A percentile compares a stretch with the other conserved stretches of the same genome.
These are phyloP conservation scores for Antheraea mylitta DNA, from an alignment of 1,140 invertebrate genomes.

Conservation along the genomic window DNA sequence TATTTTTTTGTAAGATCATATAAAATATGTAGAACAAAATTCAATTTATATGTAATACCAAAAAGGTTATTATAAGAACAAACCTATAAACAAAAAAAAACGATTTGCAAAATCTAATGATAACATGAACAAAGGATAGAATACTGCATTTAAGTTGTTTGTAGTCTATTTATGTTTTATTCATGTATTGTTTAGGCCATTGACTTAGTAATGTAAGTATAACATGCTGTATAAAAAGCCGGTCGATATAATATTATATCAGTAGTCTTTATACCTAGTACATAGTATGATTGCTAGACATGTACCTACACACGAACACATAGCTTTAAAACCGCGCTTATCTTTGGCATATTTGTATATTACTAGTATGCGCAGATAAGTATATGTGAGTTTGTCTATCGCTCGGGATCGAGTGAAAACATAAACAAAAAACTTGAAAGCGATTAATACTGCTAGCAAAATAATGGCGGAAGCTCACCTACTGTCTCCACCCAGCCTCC, in stretches of 20 bases:
- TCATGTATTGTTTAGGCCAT: conserved; percentile 12
- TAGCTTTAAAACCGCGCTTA: conserved; percentile 16
- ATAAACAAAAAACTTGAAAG: conserved; percentile 47
- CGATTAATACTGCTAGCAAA: conserved; percentile 43
- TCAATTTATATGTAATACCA: too few species aligned
- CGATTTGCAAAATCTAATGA: background rate
- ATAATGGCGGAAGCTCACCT: conserved; percentile 64
- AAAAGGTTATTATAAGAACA: background rate
- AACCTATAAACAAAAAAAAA: background rate
- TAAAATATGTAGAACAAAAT: too few species aligned
- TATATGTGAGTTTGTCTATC: conserved; percentile 14
- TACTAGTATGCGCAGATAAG: conserved; percentile 7
- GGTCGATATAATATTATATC: conserved; percentile 2
- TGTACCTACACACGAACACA: background rate
- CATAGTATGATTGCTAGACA: background rate
- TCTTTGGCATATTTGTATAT: conserved; percentile 25
- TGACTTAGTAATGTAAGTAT: conserved; percentile 4
- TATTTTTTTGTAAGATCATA: too few species aligned
- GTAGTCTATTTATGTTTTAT: conserved; percentile 7
- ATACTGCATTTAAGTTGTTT: background rate
- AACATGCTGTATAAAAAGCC: conserved; percentile 5
- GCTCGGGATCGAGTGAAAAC: conserved; percentile 19
- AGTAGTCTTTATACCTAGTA: conserved; percentile 5
- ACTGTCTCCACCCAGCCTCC: conserved; percentile 73
- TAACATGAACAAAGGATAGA: conserved; percentile 6